Evolutionary conservation across 1,140 invertebrate genomes (phyloP).

Genomic region (Drosophila serrata): DNA sequence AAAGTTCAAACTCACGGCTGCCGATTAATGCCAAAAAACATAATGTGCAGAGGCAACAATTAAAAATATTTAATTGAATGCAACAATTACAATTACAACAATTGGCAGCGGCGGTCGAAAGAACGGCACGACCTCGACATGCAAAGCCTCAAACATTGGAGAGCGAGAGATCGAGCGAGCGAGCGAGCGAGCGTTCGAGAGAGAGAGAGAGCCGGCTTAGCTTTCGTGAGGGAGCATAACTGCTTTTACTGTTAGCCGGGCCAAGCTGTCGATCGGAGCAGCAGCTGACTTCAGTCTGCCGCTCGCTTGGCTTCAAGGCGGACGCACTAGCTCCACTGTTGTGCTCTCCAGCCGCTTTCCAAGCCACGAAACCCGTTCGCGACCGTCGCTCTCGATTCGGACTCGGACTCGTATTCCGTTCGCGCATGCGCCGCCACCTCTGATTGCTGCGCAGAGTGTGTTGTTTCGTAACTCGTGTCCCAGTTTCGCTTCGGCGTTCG

Average conservation of each 20-base stretch:
- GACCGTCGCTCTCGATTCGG: slow-evolving; percentile 17
- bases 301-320: slow-evolving; percentile 75
- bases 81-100: slow-evolving; percentile 58
- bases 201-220: slow-evolving; percentile 14
- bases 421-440: slow-evolving; percentile 61
- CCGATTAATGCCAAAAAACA: slow-evolving; percentile 48
- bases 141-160: slow-evolving; percentile 49
- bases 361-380: slow-evolving; percentile 59
- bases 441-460: slow-evolving; percentile 22
- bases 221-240: slow-evolving; percentile 52
- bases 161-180: neutral
- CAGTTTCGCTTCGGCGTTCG: slow-evolving; percentile 71
- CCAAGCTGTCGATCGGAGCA: slow-evolving; percentile 36
- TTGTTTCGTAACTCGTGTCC: slow-evolving; percentile 80
- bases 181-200: slow-evolving; percentile 12
- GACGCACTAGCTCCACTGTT: slow-evolving; percentile 57
- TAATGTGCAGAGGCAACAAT: slow-evolving; percentile 62
- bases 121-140: slow-evolving; percentile 78
- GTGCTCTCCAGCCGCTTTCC: slow-evolving; percentile 11
- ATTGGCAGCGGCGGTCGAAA: slow-evolving; percentile 44
- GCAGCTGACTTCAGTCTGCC: slow-evolving; percentile 78
- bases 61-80: slow-evolving; percentile 74
- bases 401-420: slow-evolving; percentile 22
- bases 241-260: slow-evolving; percentile 76
- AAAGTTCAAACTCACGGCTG: slow-evolving; percentile 77